Conservation (phyloP, 2,113 vertebrate species). For the Lates calcarifer region DNA sequence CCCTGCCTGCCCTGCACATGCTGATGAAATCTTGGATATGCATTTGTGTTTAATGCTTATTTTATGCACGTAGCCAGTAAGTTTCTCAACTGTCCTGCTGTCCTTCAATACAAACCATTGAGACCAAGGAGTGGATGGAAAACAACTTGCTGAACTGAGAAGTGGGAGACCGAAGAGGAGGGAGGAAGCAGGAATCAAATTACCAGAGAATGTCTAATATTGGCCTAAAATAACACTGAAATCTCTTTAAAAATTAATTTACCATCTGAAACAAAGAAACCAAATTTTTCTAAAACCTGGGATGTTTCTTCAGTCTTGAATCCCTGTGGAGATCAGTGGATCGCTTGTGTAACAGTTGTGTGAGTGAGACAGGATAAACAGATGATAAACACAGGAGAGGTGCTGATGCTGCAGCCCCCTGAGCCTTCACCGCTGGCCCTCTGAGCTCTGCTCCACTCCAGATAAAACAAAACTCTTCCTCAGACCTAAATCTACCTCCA, state of each 20-base stretch:
- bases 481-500: background rate
- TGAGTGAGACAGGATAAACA: slow-evolving; percentile 38
- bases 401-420: slow-evolving; percentile 40
- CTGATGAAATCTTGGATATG: background rate
- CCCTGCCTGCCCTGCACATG: background rate
- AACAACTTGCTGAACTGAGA: slow-evolving; percentile 14
- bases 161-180: background rate
- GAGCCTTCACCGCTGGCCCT: slow-evolving; percentile 29
- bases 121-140: slow-evolving; percentile 9
- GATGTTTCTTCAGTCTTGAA: slow-evolving; percentile 26
- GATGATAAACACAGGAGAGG: slow-evolving; percentile 50
- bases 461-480: slow-evolving; percentile 61
- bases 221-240: slow-evolving; percentile 39
- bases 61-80: background rate
- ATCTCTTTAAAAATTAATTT: slow-evolving; percentile 20
- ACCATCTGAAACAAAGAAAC: slow-evolving; percentile 28
- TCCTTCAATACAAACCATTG: slow-evolving; percentile 26
- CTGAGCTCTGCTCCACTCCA: slow-evolving; percentile 51
- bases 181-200: slow-evolving; percentile 7
- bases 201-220: slow-evolving; percentile 15
- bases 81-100: slow-evolving; percentile 13
- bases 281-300: slow-evolving; percentile 9
- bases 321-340: slow-evolving; percentile 29
- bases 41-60: slow-evolving; percentile 20
- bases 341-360: slow-evolving; percentile 31